Conservation (phyloP, 92 coral and sea anemone species). For the Palythoa grandiflora region DNA sequence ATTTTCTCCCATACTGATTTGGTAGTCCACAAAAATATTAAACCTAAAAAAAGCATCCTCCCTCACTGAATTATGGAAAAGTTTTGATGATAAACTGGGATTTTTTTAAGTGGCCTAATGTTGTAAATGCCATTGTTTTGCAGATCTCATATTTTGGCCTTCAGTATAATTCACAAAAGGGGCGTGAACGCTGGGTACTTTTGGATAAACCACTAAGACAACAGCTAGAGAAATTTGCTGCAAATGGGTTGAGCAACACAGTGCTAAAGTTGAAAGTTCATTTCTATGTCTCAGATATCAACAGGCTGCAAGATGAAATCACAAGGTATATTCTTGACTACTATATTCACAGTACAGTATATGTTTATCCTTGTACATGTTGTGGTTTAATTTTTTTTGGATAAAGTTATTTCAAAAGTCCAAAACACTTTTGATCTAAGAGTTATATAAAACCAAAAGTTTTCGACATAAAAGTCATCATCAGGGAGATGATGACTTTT, state of each 20-base stretch:
- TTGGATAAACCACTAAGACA: constrained; percentile 84
- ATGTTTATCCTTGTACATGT: background rate
- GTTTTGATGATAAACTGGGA: no score
- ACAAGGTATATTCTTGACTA: constrained; percentile 69
- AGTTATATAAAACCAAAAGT: no score
- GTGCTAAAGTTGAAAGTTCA: constrained; percentile 78
- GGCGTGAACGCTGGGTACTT: constrained; percentile 85
- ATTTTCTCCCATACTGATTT: no score
- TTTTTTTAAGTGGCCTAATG: no score
- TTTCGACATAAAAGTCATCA: no score
- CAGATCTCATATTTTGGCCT: constrained; percentile 93
- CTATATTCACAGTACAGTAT: background rate
- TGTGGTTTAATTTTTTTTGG: no score
- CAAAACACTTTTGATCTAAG: no score
- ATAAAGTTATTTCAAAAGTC: no score
- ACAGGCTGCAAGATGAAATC: constrained; percentile 75
- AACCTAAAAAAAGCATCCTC: no score
- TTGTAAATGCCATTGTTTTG: constrained; percentile 1
- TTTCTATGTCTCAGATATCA: constrained; percentile 80
- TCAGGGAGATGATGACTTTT: no score
- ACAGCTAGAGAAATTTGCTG: constrained; percentile 76
- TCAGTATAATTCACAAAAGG: constrained; percentile 76
- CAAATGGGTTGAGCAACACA: constrained; percentile 47
- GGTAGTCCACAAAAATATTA: no score
- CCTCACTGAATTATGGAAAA: no score